Base-by-base conservation (phyloP, 2,113 vertebrate genomes). In the Notothenia rossii region DNA sequence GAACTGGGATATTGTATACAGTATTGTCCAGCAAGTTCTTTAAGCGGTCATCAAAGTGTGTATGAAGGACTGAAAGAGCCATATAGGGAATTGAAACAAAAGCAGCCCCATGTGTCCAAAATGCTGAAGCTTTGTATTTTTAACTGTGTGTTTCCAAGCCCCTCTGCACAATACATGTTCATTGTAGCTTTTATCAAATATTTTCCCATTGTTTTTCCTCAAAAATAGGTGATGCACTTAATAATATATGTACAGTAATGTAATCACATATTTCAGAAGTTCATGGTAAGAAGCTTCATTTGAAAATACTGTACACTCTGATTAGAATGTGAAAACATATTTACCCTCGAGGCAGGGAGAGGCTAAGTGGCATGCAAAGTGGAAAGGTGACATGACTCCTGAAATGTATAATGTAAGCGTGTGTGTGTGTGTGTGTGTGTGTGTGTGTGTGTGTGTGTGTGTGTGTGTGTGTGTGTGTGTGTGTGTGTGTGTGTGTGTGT, bases 301-400 rank as follows among this genome's bases (percentile, higher is more conserved):
- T 71, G 6, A 49, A 66, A 76, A 62, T 29, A 66, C 64, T 68
- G 18, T 64, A 17, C 48, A n/a, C 33, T 29, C 29, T 62, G 43
- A 86, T 86, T 58, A 85, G 11, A 46, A 50, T 54, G 51, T 13
- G 60, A 75, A 79, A 4, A 82, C 50, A 76, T 77, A 70, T 78
- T 70, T 50, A 13, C 64, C 40, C 61, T 51, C 40, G 75, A 85
- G 46, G 74, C 49, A 65, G 59, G 7, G 66, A 61, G 18, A 59
- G 59, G 75, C 53, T 73, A 67, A 69, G 59, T 53, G 36, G 78
- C 50, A 86, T 88, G 75, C 83, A 86, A 86, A 88, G 79, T 56
- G 83, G 80, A 73, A 77, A 85, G 66, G 72, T 77, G 74, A 85
- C 58, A 72, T 84, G 70, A 86, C 61, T 88, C 72, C 80, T 87